phyloP scores from a whole-genome alignment of 2,888 invertebrate genomes.

The Caradrina clavipalpis region DNA sequence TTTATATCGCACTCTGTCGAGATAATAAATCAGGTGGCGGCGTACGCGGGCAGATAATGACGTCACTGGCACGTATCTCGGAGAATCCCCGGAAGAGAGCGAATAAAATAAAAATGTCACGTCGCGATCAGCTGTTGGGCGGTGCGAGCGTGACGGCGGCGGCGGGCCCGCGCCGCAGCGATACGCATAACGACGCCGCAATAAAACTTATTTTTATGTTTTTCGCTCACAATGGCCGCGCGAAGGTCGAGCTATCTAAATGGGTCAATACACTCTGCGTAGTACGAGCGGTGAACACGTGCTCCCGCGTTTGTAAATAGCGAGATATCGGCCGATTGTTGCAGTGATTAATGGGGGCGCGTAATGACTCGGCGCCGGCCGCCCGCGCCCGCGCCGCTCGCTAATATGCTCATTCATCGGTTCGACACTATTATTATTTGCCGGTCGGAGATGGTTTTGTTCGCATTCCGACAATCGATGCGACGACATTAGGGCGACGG shows the following conservation, averaged over 20 bases:
- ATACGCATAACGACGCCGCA: conserved; percentile 91
- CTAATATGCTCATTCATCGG: conserved; percentile 89
- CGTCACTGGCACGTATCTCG: conserved; percentile 90
- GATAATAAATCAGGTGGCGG: conserved; percentile 87
- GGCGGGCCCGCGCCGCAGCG: conserved; percentile 81
- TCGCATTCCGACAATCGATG: conserved; percentile 85
- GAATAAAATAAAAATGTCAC: conserved; percentile 91
- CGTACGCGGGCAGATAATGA: conserved; percentile 86
- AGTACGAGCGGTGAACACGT: conserved; percentile 90
- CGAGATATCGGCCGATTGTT: conserved; percentile 91
- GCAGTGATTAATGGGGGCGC: conserved; percentile 91
- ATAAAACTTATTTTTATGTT: conserved; percentile 91
- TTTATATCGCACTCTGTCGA: conserved; percentile 77
- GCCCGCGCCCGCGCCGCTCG: conserved; percentile 81
- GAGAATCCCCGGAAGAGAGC: conserved; percentile 90
- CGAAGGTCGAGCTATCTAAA: conserved; percentile 91
- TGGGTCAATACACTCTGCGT: conserved; percentile 91
- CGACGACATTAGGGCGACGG: conserved; percentile 85
- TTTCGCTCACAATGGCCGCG: conserved; percentile 91
- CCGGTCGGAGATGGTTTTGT: conserved; percentile 86
- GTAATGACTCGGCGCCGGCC: conserved; percentile 87
- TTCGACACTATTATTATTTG: conserved; percentile 87
- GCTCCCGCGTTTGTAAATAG: conserved; percentile 91
- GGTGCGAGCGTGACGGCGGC: conserved; percentile 82
- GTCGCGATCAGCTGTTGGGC: conserved; percentile 90